Conservation (phyloP, 1,140 invertebrate genomes). For the Parapsyche elsis region DNA sequence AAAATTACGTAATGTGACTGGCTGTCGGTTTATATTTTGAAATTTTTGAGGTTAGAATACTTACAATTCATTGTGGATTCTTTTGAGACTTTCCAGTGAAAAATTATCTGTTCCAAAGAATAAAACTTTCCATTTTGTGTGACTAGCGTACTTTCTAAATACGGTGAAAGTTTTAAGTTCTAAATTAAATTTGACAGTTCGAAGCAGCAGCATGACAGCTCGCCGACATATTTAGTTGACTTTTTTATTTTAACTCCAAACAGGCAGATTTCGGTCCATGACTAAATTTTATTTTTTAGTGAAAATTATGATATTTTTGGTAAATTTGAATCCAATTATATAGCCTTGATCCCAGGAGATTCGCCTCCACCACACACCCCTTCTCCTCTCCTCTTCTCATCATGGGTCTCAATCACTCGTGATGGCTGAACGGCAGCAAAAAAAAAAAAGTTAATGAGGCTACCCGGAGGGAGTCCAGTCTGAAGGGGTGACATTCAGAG, state of each 20-base stretch:
- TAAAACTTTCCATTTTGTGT: slow-evolving; percentile 67
- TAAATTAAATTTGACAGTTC: neutral
- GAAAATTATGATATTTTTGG: too few relatives aligned
- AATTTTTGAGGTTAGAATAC: slow-evolving; percentile 54
- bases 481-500: too few relatives aligned
- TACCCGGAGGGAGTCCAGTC: too few relatives aligned
- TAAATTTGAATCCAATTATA: too few relatives aligned
- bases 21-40: neutral
- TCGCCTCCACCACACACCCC: too few relatives aligned
- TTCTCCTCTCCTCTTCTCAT: too few relatives aligned
- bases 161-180: neutral
- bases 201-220: neutral
- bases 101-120: slow-evolving; percentile 79
- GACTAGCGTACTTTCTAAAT: neutral
- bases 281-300: neutral
- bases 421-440: too few relatives aligned
- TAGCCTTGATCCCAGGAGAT: too few relatives aligned
- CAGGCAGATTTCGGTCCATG: neutral
- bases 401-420: too few relatives aligned
- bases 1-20: too few relatives aligned
- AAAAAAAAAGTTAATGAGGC: too few relatives aligned
- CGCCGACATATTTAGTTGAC: neutral
- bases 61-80: slow-evolving; percentile 66
- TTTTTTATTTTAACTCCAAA: neutral
- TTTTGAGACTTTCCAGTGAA: slow-evolving; percentile 72